Percentiles rank a stretch among this genome's conserved stretches.
Conservation (phyloP, 2,113 vertebrate species). For the Lamprotornis superbus region DNA sequence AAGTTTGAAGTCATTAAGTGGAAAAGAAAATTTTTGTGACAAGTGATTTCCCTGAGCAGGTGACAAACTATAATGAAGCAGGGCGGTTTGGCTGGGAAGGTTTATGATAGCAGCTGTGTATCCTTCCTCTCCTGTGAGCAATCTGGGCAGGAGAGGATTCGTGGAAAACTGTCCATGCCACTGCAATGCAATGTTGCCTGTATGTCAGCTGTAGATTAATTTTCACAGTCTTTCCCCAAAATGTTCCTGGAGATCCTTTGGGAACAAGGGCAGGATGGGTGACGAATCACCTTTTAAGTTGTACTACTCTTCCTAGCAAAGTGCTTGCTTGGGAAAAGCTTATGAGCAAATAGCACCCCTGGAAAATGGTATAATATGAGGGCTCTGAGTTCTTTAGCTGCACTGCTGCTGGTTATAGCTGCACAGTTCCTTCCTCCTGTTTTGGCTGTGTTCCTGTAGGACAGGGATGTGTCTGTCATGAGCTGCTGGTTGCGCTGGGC, state of each 20-base stretch:
- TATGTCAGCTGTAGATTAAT: not conserved
- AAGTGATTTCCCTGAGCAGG: constrained; percentile 69
- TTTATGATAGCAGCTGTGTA: constrained; percentile 55
- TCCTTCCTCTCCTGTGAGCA: not conserved
- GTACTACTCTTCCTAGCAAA: not conserved
- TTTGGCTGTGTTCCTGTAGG: not conserved
- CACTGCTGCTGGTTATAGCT: not conserved
- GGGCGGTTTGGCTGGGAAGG: constrained; percentile 34
- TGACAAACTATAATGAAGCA: constrained; percentile 52
- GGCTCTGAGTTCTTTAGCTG: not conserved
- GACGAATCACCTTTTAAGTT: not conserved
- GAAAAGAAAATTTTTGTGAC: constrained; percentile 69
- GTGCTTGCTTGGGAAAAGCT: not conserved
- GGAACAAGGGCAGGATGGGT: not conserved
- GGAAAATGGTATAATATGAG: not conserved
- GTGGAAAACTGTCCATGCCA: not conserved
- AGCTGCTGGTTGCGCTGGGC: accelerated
- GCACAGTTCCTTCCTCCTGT: not conserved
- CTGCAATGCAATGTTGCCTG: not conserved
- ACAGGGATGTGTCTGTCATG: not conserved
- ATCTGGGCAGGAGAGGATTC: not conserved
- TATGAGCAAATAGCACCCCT: not conserved
- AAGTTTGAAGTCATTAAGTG: constrained; percentile 68
- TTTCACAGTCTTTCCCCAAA: not conserved
- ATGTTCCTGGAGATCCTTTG: not conserved